Percentiles rank a stretch among this genome's conserved stretches.
Conservation (phyloP, 2,888 invertebrate genomes). For the Pelosia muscerda region DNA sequence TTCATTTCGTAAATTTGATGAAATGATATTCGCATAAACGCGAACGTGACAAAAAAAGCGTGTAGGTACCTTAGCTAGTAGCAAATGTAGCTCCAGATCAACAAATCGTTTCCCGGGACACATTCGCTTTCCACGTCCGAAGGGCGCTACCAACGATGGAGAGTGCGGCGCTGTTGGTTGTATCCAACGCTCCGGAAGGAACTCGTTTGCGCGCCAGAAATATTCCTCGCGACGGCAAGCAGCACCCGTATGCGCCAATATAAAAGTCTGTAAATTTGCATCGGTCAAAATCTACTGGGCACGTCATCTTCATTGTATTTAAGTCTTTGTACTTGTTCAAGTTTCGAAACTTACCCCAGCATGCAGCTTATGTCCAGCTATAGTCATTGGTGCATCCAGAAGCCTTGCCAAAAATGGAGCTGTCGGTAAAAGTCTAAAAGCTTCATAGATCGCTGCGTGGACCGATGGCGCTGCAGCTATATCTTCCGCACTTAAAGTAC, state of each 20-base stretch:
- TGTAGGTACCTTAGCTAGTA: constrained; percentile 88
- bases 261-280: constrained; percentile 90
- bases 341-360: constrained; percentile 88
- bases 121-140: constrained; percentile 92
- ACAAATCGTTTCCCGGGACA: constrained; percentile 95
- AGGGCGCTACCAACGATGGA: constrained; percentile 90
- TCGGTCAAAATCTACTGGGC: neutral
- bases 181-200: constrained; percentile 93
- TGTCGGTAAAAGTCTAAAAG: constrained; percentile 91
- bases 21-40: neutral
- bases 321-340: neutral
- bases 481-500: constrained; percentile 86
- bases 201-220: constrained; percentile 90
- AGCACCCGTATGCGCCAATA: constrained; percentile 94
- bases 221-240: constrained; percentile 92
- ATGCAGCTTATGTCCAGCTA: constrained; percentile 90
- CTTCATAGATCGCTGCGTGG: constrained; percentile 92
- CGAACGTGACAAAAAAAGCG: no score
- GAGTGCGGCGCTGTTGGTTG: constrained; percentile 84
- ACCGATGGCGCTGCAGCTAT: constrained; percentile 90
- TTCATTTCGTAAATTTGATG: no score
- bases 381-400: constrained; percentile 89
- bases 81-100: constrained; percentile 91
- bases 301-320: neutral
- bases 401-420: constrained; percentile 93